phyloP scores from a whole-genome alignment of 2,113 vertebrate genomes.

The Poecile atricapillus region DNA sequence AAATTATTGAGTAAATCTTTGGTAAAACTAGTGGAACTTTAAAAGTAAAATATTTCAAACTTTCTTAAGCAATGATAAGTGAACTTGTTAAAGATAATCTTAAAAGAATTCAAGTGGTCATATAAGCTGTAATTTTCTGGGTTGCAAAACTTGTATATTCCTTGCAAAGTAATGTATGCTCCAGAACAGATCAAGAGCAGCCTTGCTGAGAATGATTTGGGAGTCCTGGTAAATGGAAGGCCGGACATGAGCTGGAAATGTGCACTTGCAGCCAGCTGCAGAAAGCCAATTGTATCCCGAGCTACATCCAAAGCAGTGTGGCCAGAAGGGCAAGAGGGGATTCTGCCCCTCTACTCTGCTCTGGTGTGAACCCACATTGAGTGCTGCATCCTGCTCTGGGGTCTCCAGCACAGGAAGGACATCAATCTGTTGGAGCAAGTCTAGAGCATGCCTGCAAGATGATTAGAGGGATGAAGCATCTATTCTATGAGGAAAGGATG shows the following conservation, averaged over 20 bases:
- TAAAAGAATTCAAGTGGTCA: not conserved
- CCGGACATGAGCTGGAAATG: not conserved
- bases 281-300: not conserved
- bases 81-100: not conserved
- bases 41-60: not conserved
- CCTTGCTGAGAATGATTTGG: not conserved
- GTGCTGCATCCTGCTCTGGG: not conserved
- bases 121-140: not conserved
- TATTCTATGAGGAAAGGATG: not conserved
- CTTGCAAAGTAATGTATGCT: not conserved
- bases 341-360: not conserved
- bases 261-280: not conserved
- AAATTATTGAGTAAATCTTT: not conserved
- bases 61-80: not conserved
- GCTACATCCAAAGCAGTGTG: fast-evolving
- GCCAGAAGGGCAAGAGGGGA: not conserved
- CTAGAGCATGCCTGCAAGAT: not conserved
- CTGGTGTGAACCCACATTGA: not conserved
- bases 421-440: not conserved
- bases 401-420: not conserved
- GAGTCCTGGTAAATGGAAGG: not conserved
- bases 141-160: not conserved
- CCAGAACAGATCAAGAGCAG: fast-evolving
- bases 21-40: not conserved
- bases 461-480: not conserved